These are phyloP conservation scores for Amphimallon solstitiale DNA, from an alignment of 2,888 invertebrate genomes.

Conservation along the genomic window DNA sequence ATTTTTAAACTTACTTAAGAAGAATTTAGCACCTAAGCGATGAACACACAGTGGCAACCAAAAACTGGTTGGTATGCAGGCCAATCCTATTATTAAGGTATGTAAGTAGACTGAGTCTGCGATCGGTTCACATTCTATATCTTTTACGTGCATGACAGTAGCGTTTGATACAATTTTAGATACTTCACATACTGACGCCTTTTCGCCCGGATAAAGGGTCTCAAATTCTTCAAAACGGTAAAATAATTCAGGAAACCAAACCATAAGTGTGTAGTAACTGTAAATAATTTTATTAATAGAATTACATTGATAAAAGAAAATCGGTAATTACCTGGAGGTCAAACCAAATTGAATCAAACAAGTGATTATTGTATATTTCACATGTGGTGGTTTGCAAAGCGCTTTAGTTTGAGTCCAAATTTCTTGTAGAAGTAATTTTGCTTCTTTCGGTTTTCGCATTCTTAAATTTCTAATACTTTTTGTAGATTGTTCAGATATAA, in stretches of 20 bases:
- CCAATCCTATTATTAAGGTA: conserved; percentile 81
- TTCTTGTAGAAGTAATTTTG: conserved; percentile 74
- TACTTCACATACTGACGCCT: conserved; percentile 81
- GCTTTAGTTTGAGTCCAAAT: conserved; percentile 81
- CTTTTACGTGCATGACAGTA: conserved; percentile 34
- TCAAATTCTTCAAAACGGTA: conserved; percentile 84
- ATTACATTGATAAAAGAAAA: not conserved
- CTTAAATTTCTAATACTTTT: conserved; percentile 76
- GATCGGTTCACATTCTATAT: conserved; percentile 65
- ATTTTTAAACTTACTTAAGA: conserved; percentile 72
- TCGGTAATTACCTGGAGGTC: conserved; percentile 71
- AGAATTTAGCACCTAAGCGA: conserved; percentile 82
- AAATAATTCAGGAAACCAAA: conserved; percentile 93
- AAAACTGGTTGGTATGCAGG: conserved; percentile 83
- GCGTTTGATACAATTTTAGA: conserved; percentile 70
- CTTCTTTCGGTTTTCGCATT: conserved; percentile 77
- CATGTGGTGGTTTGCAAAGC: conserved; percentile 78
- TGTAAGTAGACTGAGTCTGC: conserved; percentile 77
- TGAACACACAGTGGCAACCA: conserved; percentile 83
- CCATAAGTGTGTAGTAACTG: conserved; percentile 91
- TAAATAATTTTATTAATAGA: conserved; percentile 47
- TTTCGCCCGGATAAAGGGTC: conserved; percentile 70
- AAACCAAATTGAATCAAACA: conserved; percentile 86
- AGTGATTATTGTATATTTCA: conserved; percentile 78
- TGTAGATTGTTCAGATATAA: conserved; percentile 71